Percentiles rank a stretch among this genome's conserved stretches.
phyloP scores from a whole-genome alignment of 2,888 invertebrate species.

The Ligdia adustata region DNA sequence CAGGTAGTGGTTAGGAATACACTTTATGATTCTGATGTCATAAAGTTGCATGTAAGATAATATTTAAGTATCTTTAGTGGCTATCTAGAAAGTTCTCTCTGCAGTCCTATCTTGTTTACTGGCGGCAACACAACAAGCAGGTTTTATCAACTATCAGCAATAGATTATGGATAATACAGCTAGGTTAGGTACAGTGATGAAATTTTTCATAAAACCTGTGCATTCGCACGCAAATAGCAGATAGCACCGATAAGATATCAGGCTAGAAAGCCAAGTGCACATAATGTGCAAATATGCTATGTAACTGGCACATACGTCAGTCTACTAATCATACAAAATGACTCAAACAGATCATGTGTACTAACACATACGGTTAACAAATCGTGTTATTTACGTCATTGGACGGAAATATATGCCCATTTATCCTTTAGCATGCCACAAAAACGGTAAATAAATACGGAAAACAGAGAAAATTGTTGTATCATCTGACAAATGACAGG shows the following conservation, averaged over 20 bases:
- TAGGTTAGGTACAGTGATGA: conserved; percentile 32
- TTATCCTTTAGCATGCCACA: conserved; percentile 27
- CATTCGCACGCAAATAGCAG: conserved; percentile 38
- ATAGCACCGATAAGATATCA: conserved; percentile 48
- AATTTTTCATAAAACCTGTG: conserved; percentile 34
- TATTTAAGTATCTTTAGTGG: conserved; percentile 2
- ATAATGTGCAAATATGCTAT: conserved; percentile 31
- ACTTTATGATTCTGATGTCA: too few species aligned
- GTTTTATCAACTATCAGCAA: conserved; percentile 30
- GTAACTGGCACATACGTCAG: conserved; percentile 30
- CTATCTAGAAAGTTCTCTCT: conserved; percentile 5
- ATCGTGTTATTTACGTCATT: conserved; percentile 45
- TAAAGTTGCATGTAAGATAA: background rate
- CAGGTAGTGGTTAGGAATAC: too few species aligned
- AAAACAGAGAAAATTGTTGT: conserved; percentile 41
- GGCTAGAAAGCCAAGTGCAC: conserved; percentile 42
- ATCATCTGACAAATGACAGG: conserved; percentile 38
- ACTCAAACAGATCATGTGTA: conserved; percentile 39
- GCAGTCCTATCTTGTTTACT: conserved; percentile 8
- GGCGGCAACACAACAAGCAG: background rate
- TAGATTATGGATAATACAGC: conserved; percentile 38
- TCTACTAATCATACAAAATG: conserved; percentile 44
- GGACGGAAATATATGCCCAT: conserved; percentile 29
- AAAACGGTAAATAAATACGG: conserved; percentile 33
- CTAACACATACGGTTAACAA: conserved; percentile 42